Percentiles rank a stretch among this genome's conserved stretches.
Evolutionary conservation across 2,113 vertebrate genomes (phyloP).

Genomic region (Cyanoderma ruficeps): DNA sequence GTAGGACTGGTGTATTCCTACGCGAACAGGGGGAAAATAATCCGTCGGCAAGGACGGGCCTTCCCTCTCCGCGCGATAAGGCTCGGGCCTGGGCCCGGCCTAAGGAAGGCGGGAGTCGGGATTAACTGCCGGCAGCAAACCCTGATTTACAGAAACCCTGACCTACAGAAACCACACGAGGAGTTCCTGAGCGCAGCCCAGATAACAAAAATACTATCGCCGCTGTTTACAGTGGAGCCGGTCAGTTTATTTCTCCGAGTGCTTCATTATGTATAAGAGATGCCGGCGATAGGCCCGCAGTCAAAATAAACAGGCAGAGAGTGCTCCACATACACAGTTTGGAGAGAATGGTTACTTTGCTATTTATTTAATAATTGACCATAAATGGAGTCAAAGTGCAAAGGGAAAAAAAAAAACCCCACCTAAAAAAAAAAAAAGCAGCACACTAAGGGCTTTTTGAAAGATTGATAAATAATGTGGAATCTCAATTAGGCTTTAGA

Average conservation of each 20-base stretch:
- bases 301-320: slow-evolving; percentile 87
- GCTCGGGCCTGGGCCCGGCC: slow-evolving; percentile 34
- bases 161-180: slow-evolving; percentile 64
- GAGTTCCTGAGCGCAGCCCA: slow-evolving; percentile 76
- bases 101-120: slow-evolving; percentile 78
- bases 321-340: slow-evolving; percentile 73
- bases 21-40: background rate
- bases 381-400: slow-evolving; percentile 83
- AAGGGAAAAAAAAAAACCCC: slow-evolving; percentile 54
- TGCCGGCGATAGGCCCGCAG: slow-evolving; percentile 78
- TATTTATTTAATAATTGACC: slow-evolving; percentile 84
- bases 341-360: slow-evolving; percentile 76
- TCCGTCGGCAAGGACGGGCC: background rate
- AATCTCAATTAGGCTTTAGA: slow-evolving; percentile 98
- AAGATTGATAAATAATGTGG: slow-evolving; percentile 99
- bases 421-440: slow-evolving; percentile 77
- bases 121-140: slow-evolving; percentile 79
- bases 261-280: slow-evolving; percentile 86
- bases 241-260: slow-evolving; percentile 86
- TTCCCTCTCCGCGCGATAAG: slow-evolving; percentile 17
- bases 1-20: background rate
- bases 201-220: slow-evolving; percentile 88
- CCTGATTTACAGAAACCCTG: slow-evolving; percentile 73
- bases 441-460: slow-evolving; percentile 87
- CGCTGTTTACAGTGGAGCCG: slow-evolving; percentile 78